Percentiles rank a stretch among this genome's conserved stretches.
phyloP scores from a whole-genome alignment of 2,797 vertebrate genomes.

The Peromyscus aztecus region DNA sequence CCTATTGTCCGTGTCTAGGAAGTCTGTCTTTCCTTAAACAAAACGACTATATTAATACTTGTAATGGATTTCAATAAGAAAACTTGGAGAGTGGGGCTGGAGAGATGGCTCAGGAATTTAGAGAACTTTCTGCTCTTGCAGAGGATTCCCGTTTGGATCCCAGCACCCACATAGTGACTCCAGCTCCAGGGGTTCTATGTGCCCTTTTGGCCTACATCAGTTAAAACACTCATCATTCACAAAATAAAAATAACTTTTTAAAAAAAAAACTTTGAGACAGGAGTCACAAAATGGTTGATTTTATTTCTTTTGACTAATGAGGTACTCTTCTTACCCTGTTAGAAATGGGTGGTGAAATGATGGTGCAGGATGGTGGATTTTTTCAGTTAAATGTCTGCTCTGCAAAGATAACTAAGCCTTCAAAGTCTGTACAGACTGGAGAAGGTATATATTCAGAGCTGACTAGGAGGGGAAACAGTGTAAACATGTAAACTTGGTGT shows the following conservation, averaged over 20 bases:
- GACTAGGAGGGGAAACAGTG: neutral
- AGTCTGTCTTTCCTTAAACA: constrained; percentile 65
- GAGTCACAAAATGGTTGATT: constrained; percentile 34
- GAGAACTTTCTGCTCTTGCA: neutral
- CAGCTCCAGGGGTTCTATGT: neutral
- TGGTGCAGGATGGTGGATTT: neutral
- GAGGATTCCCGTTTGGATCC: neutral
- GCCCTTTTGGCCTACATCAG: no score
- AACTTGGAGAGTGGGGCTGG: constrained; percentile 46
- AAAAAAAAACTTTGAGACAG: constrained; percentile 46
- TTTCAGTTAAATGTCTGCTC: constrained; percentile 37
- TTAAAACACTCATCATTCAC: neutral
- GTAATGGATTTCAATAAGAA: constrained; percentile 37
- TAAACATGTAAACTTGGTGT: neutral
- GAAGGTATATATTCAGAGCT: neutral
- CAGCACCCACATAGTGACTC: neutral
- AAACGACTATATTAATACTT: constrained; percentile 40
- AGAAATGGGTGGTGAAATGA: neutral
- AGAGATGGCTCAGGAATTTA: neutral
- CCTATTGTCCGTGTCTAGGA: constrained; percentile 13
- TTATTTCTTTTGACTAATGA: constrained; percentile 1
- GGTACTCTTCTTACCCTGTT: constrained; percentile 38
- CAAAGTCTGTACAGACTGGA: constrained; percentile 28
- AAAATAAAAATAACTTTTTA: neutral
- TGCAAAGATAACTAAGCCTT: constrained; percentile 21